phyloP scores from a whole-genome alignment of 2,797 vertebrate genomes.

The Danio aesculapii region DNA sequence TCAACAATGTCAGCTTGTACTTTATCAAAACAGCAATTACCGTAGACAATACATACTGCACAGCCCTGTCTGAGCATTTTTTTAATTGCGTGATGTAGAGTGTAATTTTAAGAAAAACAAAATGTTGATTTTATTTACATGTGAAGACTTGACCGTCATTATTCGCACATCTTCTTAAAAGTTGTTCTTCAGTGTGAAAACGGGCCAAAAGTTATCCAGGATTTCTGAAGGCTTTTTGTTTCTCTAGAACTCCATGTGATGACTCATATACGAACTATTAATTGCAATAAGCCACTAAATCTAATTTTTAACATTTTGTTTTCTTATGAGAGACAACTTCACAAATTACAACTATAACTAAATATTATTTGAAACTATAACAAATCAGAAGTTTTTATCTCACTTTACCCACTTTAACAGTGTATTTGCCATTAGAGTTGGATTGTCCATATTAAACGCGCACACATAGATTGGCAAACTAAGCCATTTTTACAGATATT shows the following conservation, averaged over 20 bases:
- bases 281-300: background rate
- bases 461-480: no score
- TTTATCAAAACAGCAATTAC: background rate
- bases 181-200: constrained; percentile 1
- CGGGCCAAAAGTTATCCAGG: background rate
- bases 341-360: no score
- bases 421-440: no score
- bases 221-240: background rate
- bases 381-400: no score
- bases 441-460: no score
- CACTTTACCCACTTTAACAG: no score
- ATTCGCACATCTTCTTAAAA: background rate
- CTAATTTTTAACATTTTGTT: background rate
- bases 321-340: background rate
- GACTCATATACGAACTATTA: background rate
- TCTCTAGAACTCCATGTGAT: background rate
- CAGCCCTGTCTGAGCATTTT: background rate
- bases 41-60: background rate
- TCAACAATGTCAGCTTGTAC: background rate
- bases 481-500: no score
- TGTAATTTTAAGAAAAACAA: background rate
- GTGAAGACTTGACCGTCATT: background rate
- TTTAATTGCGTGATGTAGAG: background rate
- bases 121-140: no score
- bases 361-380: background rate